Evolutionary conservation across 2,888 invertebrate species (phyloP).

Genomic region (Meloe dianella): DNA sequence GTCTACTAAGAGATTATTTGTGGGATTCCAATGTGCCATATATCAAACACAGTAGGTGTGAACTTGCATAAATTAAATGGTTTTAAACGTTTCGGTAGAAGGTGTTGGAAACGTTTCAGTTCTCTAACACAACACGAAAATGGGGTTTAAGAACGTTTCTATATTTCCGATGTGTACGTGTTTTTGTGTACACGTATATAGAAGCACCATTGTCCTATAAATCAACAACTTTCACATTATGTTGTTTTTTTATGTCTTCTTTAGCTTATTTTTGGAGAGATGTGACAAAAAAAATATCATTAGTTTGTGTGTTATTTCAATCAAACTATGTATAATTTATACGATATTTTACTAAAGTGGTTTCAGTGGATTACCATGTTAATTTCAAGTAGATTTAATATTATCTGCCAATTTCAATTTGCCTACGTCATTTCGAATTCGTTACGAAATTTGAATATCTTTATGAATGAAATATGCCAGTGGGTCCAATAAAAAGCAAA

Average conservation of each 20-base stretch:
- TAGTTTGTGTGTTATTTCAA: not conserved
- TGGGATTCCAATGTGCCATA: constrained; percentile 2
- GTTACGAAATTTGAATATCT: not conserved
- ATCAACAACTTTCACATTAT: not conserved
- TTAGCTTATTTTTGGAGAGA: not conserved
- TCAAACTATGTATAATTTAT: not conserved
- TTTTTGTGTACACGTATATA: not conserved
- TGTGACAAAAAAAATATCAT: not conserved
- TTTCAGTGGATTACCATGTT: not conserved
- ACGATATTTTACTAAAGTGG: not conserved
- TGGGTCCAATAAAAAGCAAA: not conserved
- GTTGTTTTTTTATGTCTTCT: not conserved
- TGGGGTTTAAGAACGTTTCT: not conserved
- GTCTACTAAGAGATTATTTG: constrained; percentile 6
- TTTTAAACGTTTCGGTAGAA: not conserved
- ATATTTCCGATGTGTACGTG: not conserved
- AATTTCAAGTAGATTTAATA: not conserved
- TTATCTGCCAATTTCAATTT: not conserved
- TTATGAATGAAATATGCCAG: not conserved
- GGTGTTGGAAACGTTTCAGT: not conserved
- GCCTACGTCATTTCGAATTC: not conserved
- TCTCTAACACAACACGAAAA: not conserved
- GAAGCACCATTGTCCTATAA: not conserved
- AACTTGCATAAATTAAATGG: constrained; percentile 13
- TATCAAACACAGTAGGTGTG: constrained; percentile 6